These are phyloP conservation scores for Drosophila borealis DNA, from an alignment of 2,888 invertebrate genomes.

Conservation along the genomic window DNA sequence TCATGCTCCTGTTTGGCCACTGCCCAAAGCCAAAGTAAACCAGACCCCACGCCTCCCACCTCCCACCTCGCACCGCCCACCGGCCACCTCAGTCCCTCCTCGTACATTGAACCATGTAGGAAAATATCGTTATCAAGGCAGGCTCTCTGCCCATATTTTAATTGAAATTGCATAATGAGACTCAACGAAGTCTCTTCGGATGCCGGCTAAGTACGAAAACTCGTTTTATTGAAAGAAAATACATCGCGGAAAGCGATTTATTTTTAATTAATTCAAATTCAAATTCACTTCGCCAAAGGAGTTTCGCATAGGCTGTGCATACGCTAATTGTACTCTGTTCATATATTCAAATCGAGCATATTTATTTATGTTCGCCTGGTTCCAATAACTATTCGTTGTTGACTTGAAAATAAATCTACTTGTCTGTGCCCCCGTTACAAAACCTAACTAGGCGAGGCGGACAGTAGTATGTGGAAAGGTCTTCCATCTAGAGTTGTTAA, in stretches of 20 bases:
- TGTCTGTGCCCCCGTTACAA: too few relatives aligned
- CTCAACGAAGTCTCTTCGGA: constrained; percentile 5
- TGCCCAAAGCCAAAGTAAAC: constrained; percentile 48
- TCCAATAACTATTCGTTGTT: too few relatives aligned
- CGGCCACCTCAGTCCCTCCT: background rate
- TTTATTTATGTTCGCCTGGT: background rate
- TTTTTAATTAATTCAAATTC: constrained; percentile 23
- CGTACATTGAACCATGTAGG: constrained; percentile 62
- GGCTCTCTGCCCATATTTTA: constrained; percentile 32
- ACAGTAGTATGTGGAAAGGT: too few relatives aligned
- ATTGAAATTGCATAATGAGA: constrained; percentile 48
- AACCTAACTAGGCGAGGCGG: too few relatives aligned
- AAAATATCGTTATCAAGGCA: constrained; percentile 11
- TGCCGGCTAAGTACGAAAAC: constrained; percentile 2
- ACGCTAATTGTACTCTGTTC: background rate
- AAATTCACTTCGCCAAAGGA: background rate
- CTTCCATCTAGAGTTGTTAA: too few relatives aligned
- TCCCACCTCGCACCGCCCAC: background rate
- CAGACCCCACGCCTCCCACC: constrained; percentile 2
- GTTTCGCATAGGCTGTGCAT: background rate
- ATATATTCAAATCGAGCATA: background rate
- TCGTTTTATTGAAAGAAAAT: background rate
- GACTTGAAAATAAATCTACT: too few relatives aligned
- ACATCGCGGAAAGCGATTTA: background rate
- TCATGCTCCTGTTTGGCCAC: constrained; percentile 49